Evolutionary conservation across 2,888 invertebrate genomes (phyloP).

Genomic region (Iselma pallidipennis): DNA sequence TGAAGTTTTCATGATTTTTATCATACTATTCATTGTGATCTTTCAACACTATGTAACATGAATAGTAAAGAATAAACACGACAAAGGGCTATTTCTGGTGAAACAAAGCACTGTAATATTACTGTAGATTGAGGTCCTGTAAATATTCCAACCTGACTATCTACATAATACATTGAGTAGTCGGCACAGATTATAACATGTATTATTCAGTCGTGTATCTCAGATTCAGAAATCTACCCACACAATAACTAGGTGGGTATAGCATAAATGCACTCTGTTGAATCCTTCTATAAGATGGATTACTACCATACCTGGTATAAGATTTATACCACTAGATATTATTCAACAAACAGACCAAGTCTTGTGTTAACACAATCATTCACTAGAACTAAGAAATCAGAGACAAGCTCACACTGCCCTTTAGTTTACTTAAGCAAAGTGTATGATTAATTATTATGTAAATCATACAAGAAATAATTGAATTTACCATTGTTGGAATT

Average conservation of each 20-base stretch:
- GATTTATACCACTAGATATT: background rate
- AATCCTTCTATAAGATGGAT: constrained; percentile 22
- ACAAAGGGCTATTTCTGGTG: no score
- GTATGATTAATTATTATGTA: constrained; percentile 26
- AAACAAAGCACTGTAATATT: background rate
- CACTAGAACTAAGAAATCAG: constrained; percentile 3
- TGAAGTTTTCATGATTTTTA: no score
- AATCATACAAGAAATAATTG: constrained; percentile 25
- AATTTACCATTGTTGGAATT: constrained; percentile 16
- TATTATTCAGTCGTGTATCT: constrained; percentile 38
- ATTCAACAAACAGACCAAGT: constrained; percentile 12
- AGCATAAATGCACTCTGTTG: constrained; percentile 21
- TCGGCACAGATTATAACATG: constrained; percentile 42
- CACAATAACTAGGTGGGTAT: constrained; percentile 27
- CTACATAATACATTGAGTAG: constrained; percentile 40
- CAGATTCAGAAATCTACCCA: constrained; percentile 29
- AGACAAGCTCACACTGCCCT: background rate
- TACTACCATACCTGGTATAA: constrained; percentile 8
- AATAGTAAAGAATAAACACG: no score
- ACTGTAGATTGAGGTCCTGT: constrained; percentile 8
- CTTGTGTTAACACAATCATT: constrained; percentile 11
- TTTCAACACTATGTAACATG: no score
- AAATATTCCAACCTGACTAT: constrained; percentile 36
- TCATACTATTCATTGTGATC: no score
- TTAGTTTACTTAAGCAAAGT: constrained; percentile 12